Evolutionary conservation across 2,797 vertebrate genomes (phyloP), one percentile per base, ranked within the genome.

Genomic region (Mallotus villosus): DNA sequence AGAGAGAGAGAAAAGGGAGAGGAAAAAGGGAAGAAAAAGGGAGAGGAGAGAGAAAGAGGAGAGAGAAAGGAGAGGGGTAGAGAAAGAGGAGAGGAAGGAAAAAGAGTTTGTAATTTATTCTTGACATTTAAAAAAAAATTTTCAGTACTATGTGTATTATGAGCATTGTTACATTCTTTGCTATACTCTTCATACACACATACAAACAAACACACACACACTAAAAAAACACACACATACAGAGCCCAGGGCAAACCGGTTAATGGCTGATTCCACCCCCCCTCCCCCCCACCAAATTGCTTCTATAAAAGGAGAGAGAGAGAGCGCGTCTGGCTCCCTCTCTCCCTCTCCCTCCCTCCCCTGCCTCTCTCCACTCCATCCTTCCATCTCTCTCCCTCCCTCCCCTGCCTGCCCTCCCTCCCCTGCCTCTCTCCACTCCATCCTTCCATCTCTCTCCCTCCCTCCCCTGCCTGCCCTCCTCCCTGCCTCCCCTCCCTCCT

Each of bases 251-350:
- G 70, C 63, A 78, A 87, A 90, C 88, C 63, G 81, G 93, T 94
- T 95, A 93, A 95, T 90, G 85, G 82, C 84, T 88, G 86, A 92
- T 93, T 90, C 92, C 84, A 89, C 82, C 91, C 87, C 86, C 87
- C 82, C 80, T 1, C 5, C 63, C n/a, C 63, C 37, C 19, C 27
- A 84, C 93, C 91, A 94, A 96, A 96, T 94, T 93, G 92, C 93
- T 94, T 89, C 93, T 92, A 87, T 90, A 91, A 94, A 95, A 92
- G 80, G 89, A 87, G 70, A 89, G 51, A 89, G 51, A 89, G 51
- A 64, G 70, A 75, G 92, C 90, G 87, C 87, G 91, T 92, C 92
- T 91, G 93, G 84, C 88, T 32, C 22, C 25, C 87, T 89, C 92
- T 80, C 87, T 85, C 91, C 22, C 78, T 27, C 78, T 81, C 24